A percentile compares a stretch with the other conserved stretches of the same genome.
Conservation (phyloP, 2,113 vertebrate genomes). For the Mobula hypostoma region DNA sequence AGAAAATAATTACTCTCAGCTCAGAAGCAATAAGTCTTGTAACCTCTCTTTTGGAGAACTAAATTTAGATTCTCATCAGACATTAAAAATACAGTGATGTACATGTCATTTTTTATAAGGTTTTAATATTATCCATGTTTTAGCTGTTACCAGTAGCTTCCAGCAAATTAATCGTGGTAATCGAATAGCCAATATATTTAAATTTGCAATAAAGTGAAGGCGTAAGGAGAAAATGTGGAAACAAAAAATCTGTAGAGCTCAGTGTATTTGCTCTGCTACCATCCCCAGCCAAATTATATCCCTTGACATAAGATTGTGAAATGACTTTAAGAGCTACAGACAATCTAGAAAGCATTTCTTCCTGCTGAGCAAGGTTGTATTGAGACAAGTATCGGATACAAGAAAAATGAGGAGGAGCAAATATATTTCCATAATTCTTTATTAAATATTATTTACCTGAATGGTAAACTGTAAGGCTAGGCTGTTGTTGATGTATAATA, state of each 20-base stretch:
- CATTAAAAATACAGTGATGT: background rate
- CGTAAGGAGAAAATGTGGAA: background rate
- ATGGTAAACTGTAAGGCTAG: background rate
- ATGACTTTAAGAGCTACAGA: background rate
- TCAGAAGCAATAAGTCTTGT: conserved; percentile 18
- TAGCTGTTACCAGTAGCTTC: background rate
- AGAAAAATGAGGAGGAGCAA: conserved; percentile 5
- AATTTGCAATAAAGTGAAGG: conserved; percentile 1
- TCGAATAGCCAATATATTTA: background rate
- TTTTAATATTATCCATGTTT: background rate
- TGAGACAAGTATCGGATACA: background rate
- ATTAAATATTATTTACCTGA: background rate
- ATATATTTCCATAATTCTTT: conserved; percentile 7
- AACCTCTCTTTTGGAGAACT: conserved; percentile 5
- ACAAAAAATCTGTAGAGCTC: background rate
- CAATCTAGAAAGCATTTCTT: background rate
- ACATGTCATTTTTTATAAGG: conserved; percentile 4
- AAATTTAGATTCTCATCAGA: conserved; percentile 22
- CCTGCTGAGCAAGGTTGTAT: background rate
- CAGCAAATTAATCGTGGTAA: conserved; percentile 6
- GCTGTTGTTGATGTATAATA: background rate
- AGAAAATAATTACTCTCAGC: conserved; percentile 27
- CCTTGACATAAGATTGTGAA: conserved; percentile 5
- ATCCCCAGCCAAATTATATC: background rate
- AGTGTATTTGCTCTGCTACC: background rate